phyloP scores from a whole-genome alignment of 2,113 vertebrate species.

The Nycticryphes semicollaris region DNA sequence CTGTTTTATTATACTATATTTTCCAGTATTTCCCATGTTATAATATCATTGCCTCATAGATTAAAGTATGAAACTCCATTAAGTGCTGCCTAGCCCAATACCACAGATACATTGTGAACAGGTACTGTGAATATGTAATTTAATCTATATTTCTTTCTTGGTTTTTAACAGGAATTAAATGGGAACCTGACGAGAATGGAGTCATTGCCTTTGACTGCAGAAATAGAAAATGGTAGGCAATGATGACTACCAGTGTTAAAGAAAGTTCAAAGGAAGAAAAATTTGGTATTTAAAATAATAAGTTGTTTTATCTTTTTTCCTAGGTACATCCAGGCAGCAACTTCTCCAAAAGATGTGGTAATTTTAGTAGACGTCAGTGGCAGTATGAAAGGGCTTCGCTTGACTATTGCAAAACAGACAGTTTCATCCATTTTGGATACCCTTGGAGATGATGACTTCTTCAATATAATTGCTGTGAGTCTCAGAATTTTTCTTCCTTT shows the following conservation, averaged over 20 bases:
- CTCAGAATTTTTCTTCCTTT: not conserved
- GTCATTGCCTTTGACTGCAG: slow-evolving; percentile 98
- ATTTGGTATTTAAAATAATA: not conserved
- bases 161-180: slow-evolving; percentile 88
- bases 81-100: not conserved
- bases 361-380: slow-evolving; percentile 97
- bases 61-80: not conserved
- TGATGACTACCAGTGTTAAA: not conserved
- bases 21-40: not conserved
- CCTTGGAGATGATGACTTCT: slow-evolving; percentile 97
- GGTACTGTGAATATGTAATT: slow-evolving; percentile 5
- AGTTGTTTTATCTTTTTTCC: not conserved
- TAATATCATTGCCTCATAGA: not conserved
- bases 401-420: slow-evolving; percentile 96
- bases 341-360: slow-evolving; percentile 96
- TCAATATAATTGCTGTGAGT: slow-evolving; percentile 97
- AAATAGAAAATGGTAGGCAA: slow-evolving; percentile 94
- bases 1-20: not conserved
- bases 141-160: not conserved
- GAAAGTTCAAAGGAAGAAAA: not conserved
- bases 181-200: slow-evolving; percentile 96
- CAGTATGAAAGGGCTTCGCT: slow-evolving; percentile 96
- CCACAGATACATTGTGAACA: not conserved
- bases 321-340: slow-evolving; percentile 99
- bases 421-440: slow-evolving; percentile 98